These are phyloP conservation scores for Nemopilema nomurai DNA, from an alignment of 30 jellyfish, hydroid and myxozoan species.

Conservation along the genomic window DNA sequence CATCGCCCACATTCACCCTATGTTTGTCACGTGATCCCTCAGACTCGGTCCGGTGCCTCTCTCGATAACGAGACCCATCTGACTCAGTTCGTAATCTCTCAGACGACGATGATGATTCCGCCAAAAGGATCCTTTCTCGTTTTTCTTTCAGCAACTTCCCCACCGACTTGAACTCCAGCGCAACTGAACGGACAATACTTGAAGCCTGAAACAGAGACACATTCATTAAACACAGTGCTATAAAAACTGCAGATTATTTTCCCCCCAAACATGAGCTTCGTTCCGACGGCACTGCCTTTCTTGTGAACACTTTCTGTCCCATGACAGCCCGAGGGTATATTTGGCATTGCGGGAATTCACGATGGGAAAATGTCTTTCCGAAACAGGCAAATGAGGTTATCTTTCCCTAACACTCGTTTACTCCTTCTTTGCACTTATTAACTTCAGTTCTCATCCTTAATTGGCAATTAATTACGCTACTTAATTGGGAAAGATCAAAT, in stretches of 20 bases:
- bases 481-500: not conserved
- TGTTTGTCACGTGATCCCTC: slow-evolving; percentile 70
- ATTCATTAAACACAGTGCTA: too few relatives aligned
- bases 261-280: too few relatives aligned
- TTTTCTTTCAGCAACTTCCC: slow-evolving; percentile 78
- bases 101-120: slow-evolving; percentile 67
- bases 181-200: slow-evolving; percentile 86
- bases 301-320: not conserved
- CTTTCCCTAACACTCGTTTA: not conserved
- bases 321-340: not conserved
- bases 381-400: not conserved
- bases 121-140: slow-evolving; percentile 41
- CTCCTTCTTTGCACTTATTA: not conserved
- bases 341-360: not conserved
- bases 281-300: too few relatives aligned
- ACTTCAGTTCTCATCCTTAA: not conserved
- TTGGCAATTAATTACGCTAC: not conserved
- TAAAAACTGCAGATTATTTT: too few relatives aligned
- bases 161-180: slow-evolving; percentile 88
- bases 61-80: slow-evolving; percentile 72
- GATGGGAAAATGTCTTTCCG: not conserved
- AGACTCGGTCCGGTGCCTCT: slow-evolving; percentile 79
- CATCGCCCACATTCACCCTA: slow-evolving; percentile 41
- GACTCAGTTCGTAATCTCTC: slow-evolving; percentile 73
- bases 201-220: slow-evolving; percentile 75